Conservation (phyloP, 2,113 vertebrate species). For the Corythoichthys haematopterus region DNA sequence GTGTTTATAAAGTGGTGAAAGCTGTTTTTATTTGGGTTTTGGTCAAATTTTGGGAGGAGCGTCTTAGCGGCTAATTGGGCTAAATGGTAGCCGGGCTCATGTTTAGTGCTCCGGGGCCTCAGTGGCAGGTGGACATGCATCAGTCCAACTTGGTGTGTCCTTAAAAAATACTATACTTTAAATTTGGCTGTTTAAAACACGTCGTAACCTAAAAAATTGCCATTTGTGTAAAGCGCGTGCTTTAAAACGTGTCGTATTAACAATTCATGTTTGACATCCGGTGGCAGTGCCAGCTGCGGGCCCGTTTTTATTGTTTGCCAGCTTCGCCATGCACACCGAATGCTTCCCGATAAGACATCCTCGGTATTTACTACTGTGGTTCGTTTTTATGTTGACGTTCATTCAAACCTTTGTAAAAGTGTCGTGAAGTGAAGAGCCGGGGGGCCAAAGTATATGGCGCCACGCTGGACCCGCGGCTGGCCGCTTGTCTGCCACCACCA, state of each 20-base stretch:
- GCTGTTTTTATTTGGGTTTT: neutral
- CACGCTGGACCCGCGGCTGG: conserved; percentile 45
- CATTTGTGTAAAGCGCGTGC: neutral
- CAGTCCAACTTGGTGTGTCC: conserved; percentile 23
- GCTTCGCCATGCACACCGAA: conserved; percentile 23
- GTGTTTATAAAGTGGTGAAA: neutral
- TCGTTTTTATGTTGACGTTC: neutral
- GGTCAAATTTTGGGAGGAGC: neutral
- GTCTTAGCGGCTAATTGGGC: neutral
- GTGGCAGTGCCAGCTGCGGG: conserved; percentile 70
- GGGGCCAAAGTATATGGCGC: conserved; percentile 43
- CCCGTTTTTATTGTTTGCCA: conserved; percentile 63
- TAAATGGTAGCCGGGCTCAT: conserved; percentile 4
- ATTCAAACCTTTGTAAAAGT: neutral
- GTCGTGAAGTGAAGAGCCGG: neutral
- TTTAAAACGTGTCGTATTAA: conserved; percentile 47
- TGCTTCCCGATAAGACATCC: conserved; percentile 27
- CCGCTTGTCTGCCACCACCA: conserved; percentile 33
- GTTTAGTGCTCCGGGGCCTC: conserved; percentile 4
- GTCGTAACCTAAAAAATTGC: neutral
- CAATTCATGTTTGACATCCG: conserved; percentile 69
- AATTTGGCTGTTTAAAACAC: neutral
- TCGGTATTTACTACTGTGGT: neutral
- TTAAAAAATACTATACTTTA: neutral
- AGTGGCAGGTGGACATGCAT: conserved; percentile 48